Conservation (phyloP, 1,140 invertebrate genomes). For the Euura saliciscinereae region DNA sequence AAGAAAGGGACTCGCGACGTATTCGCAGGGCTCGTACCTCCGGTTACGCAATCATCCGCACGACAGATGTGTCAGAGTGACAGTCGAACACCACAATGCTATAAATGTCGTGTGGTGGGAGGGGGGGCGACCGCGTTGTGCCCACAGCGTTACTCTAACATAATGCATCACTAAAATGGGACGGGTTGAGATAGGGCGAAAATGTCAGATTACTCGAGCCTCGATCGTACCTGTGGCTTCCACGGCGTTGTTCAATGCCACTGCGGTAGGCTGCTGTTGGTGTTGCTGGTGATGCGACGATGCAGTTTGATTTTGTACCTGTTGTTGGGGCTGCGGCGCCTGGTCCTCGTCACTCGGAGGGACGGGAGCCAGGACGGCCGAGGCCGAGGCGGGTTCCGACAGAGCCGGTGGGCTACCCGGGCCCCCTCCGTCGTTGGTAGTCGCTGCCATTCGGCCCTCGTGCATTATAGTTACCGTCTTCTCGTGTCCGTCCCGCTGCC, state of each 20-base stretch:
- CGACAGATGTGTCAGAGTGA: too few relatives aligned
- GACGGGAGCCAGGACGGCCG: slow-evolving; percentile 23
- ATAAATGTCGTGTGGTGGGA: too few relatives aligned
- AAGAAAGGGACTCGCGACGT: too few relatives aligned
- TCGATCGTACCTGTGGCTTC: background rate
- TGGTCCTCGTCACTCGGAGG: background rate
- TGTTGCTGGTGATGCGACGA: slow-evolving; percentile 31
- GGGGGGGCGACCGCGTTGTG: too few relatives aligned
- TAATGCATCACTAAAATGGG: too few relatives aligned
- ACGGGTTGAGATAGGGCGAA: too few relatives aligned
- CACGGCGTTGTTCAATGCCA: background rate
- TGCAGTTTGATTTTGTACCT: slow-evolving; percentile 20
- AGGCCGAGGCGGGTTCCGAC: slow-evolving; percentile 35
- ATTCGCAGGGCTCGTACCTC: too few relatives aligned
- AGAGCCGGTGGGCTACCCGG: slow-evolving; percentile 27
- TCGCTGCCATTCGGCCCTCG: slow-evolving; percentile 50
- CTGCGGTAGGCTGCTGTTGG: slow-evolving; percentile 10
- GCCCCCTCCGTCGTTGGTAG: slow-evolving; percentile 30
- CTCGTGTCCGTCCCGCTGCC: slow-evolving; percentile 3
- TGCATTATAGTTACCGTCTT: slow-evolving; percentile 36
- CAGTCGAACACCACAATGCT: too few relatives aligned
- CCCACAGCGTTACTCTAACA: too few relatives aligned
- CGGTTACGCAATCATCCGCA: too few relatives aligned
- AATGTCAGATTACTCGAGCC: too few relatives aligned
- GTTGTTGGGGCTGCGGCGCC: background rate